A percentile compares a stretch with the other conserved stretches of the same genome.
Evolutionary conservation across 2,797 vertebrate species (phyloP).

Genomic region (Helostoma temminkii): DNA sequence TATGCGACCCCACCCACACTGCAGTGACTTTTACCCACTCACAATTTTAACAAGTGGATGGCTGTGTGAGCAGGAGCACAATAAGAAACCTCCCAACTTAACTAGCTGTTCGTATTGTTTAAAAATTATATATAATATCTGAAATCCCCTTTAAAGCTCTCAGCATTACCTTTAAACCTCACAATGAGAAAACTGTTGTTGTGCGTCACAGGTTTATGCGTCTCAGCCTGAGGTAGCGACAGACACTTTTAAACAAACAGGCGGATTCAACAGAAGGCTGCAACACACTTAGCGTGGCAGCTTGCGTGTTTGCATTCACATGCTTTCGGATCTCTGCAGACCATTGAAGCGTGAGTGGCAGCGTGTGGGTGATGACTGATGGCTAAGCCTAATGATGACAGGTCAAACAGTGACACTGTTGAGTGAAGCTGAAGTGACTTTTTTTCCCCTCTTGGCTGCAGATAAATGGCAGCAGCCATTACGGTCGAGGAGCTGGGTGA

Average conservation of each 20-base stretch:
- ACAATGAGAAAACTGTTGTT: constrained; percentile 53
- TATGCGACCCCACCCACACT: constrained; percentile 73
- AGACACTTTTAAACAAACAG: constrained; percentile 76
- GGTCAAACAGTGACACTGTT: constrained; percentile 77
- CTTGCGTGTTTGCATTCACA: constrained; percentile 50
- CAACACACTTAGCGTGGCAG: constrained; percentile 58
- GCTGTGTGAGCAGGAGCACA: constrained; percentile 53
- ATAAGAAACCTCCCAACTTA: constrained; percentile 57
- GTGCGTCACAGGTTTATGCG: constrained; percentile 73
- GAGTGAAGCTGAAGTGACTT: constrained; percentile 77
- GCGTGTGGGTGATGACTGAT: constrained; percentile 76
- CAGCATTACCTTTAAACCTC: constrained; percentile 56
- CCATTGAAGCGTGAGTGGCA: constrained; percentile 70
- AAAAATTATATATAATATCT: too few species aligned
- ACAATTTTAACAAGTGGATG: constrained; percentile 68
- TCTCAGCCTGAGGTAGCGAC: constrained; percentile 58
- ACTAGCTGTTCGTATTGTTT: constrained; percentile 29
- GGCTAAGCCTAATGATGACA: constrained; percentile 80
- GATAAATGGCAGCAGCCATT: constrained; percentile 64
- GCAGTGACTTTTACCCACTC: constrained; percentile 55
- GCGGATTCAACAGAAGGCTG: constrained; percentile 51
- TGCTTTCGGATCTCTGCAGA: constrained; percentile 61
- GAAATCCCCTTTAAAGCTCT: constrained; percentile 47
- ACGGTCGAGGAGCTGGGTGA: constrained; percentile 36
- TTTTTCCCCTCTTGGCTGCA: constrained; percentile 60